Evolutionary conservation across 2,113 vertebrate genomes (phyloP), one percentile per base, ranked within the genome.

Genomic region (Lanius ludovicianus): DNA sequence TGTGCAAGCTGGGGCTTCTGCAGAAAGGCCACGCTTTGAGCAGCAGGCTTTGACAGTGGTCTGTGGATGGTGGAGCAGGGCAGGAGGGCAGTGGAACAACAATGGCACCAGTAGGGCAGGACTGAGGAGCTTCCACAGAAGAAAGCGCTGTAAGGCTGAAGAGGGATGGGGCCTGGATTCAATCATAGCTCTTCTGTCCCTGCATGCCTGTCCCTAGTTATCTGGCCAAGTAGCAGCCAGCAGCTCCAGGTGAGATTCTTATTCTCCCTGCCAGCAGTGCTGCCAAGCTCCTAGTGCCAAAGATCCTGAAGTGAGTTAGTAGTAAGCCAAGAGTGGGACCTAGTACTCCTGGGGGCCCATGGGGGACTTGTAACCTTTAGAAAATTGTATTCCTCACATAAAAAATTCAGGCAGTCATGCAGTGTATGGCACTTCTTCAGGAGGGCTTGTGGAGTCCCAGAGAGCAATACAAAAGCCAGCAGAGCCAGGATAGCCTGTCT

Each of bases 1-100:
- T 11, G 27, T 65, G 55, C 63, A 59, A 30, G 8, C 35, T 70
- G 27, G 8, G 15, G 8, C 69, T 85, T 46, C 37, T 57, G 53
- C 4, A 4, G 31, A 69, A 82, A 57, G n/a, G 13, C 12, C 41
- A 41, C 0, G 0, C 53, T 64, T 78, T 60, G 39, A 39, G 33
- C 71, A 74, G 50, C 23, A 73, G 21, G 49, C 5, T 78, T 73
- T 77, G 55, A 41, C 21, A 49, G 35, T 20, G 47, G 22, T 77
- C 56, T 92, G 31, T 4, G 3, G 35, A 19, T 46, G 12, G 21
- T 68, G 46, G 21, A 69, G 35, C 2, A 1, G 42, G 21, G 33
- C 55, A 52, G 55, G 35, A 83, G 15, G 15, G 25, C 10, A 4
- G 46, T 2, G 0, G 57, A 33, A 62, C 28, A 87, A n/a, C 46